phyloP scores from a whole-genome alignment of 2,113 vertebrate species.

The Calcarius ornatus region DNA sequence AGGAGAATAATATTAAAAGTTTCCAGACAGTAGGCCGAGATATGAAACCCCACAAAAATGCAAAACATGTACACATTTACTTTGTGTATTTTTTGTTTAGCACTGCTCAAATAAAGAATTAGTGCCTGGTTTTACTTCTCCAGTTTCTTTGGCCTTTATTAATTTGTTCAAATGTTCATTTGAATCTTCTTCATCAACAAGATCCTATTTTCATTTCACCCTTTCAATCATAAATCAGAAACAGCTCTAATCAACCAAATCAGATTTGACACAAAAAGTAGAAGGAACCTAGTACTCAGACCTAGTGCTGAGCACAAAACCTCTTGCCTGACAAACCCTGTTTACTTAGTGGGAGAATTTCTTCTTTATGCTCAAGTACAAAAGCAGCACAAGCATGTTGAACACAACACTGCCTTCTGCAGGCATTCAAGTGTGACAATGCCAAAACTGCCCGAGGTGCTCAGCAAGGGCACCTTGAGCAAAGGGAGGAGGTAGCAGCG shows the following conservation, averaged over 20 bases:
- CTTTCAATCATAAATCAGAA: not conserved
- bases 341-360: not conserved
- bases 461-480: not conserved
- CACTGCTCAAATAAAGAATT: conserved; percentile 21
- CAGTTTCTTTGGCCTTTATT: conserved; percentile 8
- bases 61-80: not conserved
- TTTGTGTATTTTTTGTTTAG: not conserved
- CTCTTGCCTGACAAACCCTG: not conserved
- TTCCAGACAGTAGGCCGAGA: not conserved
- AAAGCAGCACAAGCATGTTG: not conserved
- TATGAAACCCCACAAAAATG: not conserved
- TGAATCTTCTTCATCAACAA: not conserved
- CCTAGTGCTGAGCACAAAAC: not conserved
- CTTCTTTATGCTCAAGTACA: not conserved
- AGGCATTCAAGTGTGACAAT: not conserved
- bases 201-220: not conserved
- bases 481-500: not conserved
- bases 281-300: not conserved
- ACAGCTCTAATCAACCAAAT: not conserved
- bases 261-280: not conserved
- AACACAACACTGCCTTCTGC: not conserved
- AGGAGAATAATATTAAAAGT: not conserved
- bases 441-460: not conserved
- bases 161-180: not conserved
- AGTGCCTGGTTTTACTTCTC: conserved; percentile 25